Evolutionary conservation across 2,113 vertebrate species (phyloP).

Genomic region (Ellobius talpinus): DNA sequence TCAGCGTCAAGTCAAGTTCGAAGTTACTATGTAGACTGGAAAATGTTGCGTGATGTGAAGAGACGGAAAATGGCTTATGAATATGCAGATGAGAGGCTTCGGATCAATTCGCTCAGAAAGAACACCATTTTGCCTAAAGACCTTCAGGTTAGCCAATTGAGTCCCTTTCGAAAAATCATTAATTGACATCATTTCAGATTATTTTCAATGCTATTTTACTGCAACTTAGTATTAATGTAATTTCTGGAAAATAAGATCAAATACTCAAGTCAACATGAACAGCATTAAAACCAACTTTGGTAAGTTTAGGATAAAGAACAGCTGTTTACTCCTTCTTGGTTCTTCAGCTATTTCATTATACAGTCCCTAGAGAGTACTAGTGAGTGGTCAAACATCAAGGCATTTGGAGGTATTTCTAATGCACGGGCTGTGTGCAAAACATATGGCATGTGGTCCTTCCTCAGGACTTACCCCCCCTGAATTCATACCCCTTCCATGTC

Average conservation of each 20-base stretch:
- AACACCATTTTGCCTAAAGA: slow-evolving; percentile 95
- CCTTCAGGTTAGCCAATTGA: slow-evolving; percentile 90
- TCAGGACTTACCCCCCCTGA: not conserved
- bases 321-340: not conserved
- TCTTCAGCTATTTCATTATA: not conserved
- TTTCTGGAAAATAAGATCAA: slow-evolving; percentile 32
- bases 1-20: slow-evolving; percentile 86
- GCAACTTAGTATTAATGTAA: not conserved
- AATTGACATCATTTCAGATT: not conserved
- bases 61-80: slow-evolving; percentile 94
- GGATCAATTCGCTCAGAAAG: slow-evolving; percentile 96
- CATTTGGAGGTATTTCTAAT: not conserved
- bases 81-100: slow-evolving; percentile 92
- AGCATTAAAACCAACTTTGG: not conserved
- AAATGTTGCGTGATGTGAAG: slow-evolving; percentile 96
- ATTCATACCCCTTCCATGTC: not conserved
- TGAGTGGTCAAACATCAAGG: not conserved
- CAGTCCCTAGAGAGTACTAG: not conserved
- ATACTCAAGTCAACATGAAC: not conserved
- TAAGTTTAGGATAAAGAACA: slow-evolving; percentile 27
- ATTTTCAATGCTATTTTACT: not conserved
- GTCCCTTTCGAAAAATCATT: not conserved
- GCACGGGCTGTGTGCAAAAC: not conserved
- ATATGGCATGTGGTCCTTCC: not conserved
- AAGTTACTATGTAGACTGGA: slow-evolving; percentile 95